Conservation (phyloP, 2,888 invertebrate species). For the Hypselothyrea guttata region DNA sequence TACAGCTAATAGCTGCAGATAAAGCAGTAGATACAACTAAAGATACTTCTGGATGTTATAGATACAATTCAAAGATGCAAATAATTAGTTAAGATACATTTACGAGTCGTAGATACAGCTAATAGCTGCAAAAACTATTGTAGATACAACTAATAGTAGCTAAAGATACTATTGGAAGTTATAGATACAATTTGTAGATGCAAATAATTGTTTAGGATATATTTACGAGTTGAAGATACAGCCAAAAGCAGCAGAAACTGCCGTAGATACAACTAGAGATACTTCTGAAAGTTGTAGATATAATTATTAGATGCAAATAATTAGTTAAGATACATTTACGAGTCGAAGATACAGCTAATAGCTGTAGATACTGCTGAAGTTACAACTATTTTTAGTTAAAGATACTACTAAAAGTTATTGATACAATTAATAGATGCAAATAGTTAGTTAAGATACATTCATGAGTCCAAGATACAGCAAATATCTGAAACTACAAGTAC, state of each 20-base stretch:
- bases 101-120: too few species aligned
- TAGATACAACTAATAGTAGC: too few species aligned
- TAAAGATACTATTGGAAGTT: not conserved
- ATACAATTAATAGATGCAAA: slow-evolving; percentile 8
- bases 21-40: not conserved
- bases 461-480: too few species aligned
- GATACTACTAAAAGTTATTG: not conserved
- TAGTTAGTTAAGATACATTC: too few species aligned
- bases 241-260: slow-evolving; percentile 1
- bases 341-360: too few species aligned
- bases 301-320: slow-evolving; percentile 13
- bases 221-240: too few species aligned
- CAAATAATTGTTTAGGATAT: not conserved
- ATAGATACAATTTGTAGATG: slow-evolving; percentile 9
- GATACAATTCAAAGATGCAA: slow-evolving; percentile 12
- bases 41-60: not conserved
- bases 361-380: too few species aligned
- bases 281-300: not conserved
- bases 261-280: not conserved
- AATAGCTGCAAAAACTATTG: too few species aligned
- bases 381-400: too few species aligned
- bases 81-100: too few species aligned
- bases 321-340: too few species aligned
- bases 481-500: too few species aligned
- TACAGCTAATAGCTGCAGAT: slow-evolving; percentile 2